A percentile compares a stretch with the other conserved stretches of the same genome.
These are phyloP conservation scores for Andrena minutula DNA, from an alignment of 2,888 invertebrate genomes.

Conservation along the genomic window DNA sequence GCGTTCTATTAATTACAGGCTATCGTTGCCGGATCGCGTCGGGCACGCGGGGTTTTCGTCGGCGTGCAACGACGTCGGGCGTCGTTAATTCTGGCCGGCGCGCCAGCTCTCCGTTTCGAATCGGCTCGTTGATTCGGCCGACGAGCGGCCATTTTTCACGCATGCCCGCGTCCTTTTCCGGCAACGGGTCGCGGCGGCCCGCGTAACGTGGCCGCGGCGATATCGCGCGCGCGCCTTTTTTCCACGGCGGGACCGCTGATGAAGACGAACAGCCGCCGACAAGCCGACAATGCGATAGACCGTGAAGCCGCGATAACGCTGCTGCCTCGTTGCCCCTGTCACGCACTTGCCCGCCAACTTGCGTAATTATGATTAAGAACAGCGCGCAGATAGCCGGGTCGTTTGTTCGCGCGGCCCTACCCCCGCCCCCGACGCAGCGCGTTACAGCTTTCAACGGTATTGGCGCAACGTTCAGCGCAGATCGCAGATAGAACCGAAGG, in stretches of 20 bases:
- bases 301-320: constrained; percentile 76
- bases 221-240: constrained; percentile 52
- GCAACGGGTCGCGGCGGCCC: constrained; percentile 16
- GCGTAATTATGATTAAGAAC: constrained; percentile 58
- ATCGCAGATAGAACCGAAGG: constrained; percentile 8
- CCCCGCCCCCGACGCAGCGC: background rate
- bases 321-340: constrained; percentile 57
- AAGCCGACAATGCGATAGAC: constrained; percentile 74
- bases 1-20: constrained; percentile 54
- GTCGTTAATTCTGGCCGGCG: constrained; percentile 48
- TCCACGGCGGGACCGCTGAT: constrained; percentile 69
- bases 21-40: constrained; percentile 51
- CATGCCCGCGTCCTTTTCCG: constrained; percentile 48
- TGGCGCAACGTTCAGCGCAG: constrained; percentile 1
- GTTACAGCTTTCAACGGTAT: constrained; percentile 28
- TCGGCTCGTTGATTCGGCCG: constrained; percentile 55
- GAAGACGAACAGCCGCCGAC: constrained; percentile 69
- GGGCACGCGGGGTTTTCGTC: constrained; percentile 24
- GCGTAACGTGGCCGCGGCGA: constrained; percentile 21
- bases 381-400: constrained; percentile 15
- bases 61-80: constrained; percentile 25
- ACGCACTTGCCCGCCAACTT: constrained; percentile 38
- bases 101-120: constrained; percentile 39
- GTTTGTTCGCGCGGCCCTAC: background rate
- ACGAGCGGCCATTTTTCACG: constrained; percentile 65